Percentiles rank a stretch among this genome's conserved stretches.
Conservation (phyloP, 1,140 invertebrate genomes). For the Stegodyphus dumicola region DNA sequence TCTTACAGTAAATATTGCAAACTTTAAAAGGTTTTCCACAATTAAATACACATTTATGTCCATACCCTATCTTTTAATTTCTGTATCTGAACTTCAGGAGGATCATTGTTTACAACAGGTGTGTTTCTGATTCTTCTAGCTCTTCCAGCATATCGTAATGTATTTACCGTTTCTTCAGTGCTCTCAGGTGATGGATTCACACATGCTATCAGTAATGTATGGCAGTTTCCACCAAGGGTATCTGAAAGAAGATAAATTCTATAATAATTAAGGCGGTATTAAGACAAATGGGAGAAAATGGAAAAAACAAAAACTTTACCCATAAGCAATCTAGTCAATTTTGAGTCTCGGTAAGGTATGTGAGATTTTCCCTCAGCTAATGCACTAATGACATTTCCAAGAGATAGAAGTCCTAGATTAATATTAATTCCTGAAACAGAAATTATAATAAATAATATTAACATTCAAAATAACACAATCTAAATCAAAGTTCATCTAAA, state of each 20-base stretch:
- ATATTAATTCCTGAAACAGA: slow-evolving; percentile 76
- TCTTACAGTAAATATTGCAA: too few species aligned
- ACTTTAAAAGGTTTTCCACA: too few species aligned
- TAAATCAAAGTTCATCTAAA: too few species aligned
- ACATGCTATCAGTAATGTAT: slow-evolving; percentile 74
- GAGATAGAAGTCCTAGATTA: slow-evolving; percentile 94
- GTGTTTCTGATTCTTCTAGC: slow-evolving; percentile 99
- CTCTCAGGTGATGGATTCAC: slow-evolving; percentile 72
- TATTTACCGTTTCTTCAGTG: slow-evolving; percentile 70
- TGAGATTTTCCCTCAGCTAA: slow-evolving; percentile 94
- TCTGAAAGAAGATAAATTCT: slow-evolving; percentile 64
- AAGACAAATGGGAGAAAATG: too few species aligned
- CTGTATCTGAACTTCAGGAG: slow-evolving; percentile 91
- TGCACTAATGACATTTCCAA: slow-evolving; percentile 98
- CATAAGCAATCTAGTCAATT: slow-evolving; percentile 78
- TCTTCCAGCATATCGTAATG: slow-evolving; percentile 83
- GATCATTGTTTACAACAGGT: slow-evolving; percentile 97
- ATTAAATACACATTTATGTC: too few species aligned
- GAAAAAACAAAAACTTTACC: slow-evolving; percentile 77
- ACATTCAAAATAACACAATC: too few species aligned
- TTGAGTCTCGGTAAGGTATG: slow-evolving; percentile 72
- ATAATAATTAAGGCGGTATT: neutral
- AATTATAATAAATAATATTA: too few species aligned
- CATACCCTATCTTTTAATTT: slow-evolving; percentile 41
- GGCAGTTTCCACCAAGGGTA: slow-evolving; percentile 73